phyloP scores from a whole-genome alignment of 2,888 invertebrate species.

The Tholera decimalis region DNA sequence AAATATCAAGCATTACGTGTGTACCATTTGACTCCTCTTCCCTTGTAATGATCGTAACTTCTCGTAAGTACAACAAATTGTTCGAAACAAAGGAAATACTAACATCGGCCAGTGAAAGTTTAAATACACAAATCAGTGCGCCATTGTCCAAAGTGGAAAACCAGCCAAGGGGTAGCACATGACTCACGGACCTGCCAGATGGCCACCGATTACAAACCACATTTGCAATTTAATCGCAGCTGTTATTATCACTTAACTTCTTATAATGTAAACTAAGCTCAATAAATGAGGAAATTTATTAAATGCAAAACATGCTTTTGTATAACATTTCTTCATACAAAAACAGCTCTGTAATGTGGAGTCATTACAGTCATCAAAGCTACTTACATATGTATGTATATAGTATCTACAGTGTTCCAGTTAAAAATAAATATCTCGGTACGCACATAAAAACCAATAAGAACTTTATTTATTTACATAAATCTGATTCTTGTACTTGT shows the following conservation, averaged over 20 bases:
- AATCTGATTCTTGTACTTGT: neutral
- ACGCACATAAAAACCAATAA: constrained; percentile 16
- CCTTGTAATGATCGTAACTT: constrained; percentile 36
- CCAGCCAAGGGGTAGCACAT: constrained; percentile 60
- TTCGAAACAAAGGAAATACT: constrained; percentile 43
- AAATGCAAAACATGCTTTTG: constrained; percentile 34
- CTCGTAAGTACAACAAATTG: constrained; percentile 21
- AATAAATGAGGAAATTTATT: constrained; percentile 39
- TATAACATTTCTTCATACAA: constrained; percentile 34
- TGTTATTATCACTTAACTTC: constrained; percentile 67
- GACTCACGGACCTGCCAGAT: constrained; percentile 76
- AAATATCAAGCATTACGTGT: constrained; percentile 20
- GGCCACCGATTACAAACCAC: constrained; percentile 74
- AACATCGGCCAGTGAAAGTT: constrained; percentile 37
- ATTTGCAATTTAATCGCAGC: constrained; percentile 76
- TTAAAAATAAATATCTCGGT: constrained; percentile 25
- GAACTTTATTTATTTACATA: constrained; percentile 30
- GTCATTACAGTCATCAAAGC: constrained; percentile 24
- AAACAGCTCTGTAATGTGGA: constrained; percentile 30
- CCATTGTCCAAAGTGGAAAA: constrained; percentile 44
- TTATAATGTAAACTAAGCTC: constrained; percentile 70
- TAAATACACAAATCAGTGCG: constrained; percentile 35
- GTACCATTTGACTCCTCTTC: constrained; percentile 1
- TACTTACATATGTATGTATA: constrained; percentile 11
- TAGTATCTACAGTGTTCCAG: constrained; percentile 18